Evolutionary conservation across 2,113 vertebrate species (phyloP).

Genomic region (Seriola dumerili): DNA sequence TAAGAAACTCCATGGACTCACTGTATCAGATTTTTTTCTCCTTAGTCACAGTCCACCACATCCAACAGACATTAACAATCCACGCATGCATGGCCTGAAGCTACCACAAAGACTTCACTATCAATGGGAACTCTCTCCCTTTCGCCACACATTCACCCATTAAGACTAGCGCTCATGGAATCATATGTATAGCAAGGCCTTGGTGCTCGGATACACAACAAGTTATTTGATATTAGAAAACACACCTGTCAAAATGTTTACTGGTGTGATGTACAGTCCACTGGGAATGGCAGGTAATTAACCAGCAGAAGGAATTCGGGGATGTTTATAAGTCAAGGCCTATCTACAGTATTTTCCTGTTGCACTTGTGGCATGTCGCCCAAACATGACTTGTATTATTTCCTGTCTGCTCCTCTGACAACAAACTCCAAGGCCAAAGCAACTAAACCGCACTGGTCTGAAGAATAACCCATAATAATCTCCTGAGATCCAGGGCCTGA

Average conservation of each 20-base stretch:
- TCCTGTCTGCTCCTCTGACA: slow-evolving; percentile 4
- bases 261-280: slow-evolving; percentile 13
- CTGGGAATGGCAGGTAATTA: slow-evolving; percentile 39
- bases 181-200: slow-evolving; percentile 50
- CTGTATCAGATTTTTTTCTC: slow-evolving; percentile 58
- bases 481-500: not conserved
- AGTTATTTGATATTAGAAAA: slow-evolving; percentile 51
- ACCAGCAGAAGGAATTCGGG: slow-evolving; percentile 13
- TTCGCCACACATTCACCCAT: slow-evolving; percentile 35
- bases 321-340: slow-evolving; percentile 14
- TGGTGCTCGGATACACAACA: slow-evolving; percentile 38
- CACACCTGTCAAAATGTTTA: slow-evolving; percentile 55
- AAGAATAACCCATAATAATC: not conserved
- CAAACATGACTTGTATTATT: slow-evolving; percentile 17
- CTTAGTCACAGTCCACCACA: slow-evolving; percentile 61
- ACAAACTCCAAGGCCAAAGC: not conserved
- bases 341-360: slow-evolving; percentile 18
- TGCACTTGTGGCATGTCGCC: not conserved
- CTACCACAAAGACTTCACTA: slow-evolving; percentile 71
- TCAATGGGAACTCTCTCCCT: slow-evolving; percentile 46
- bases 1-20: slow-evolving; percentile 59
- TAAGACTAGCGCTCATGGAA: slow-evolving; percentile 38
- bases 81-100: slow-evolving; percentile 65
- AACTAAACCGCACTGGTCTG: not conserved
- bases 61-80: slow-evolving; percentile 69